Evolutionary conservation across 2,888 invertebrate genomes (phyloP), one percentile per base, ranked within the genome.

Genomic region (Thymelicus sylvestris): DNA sequence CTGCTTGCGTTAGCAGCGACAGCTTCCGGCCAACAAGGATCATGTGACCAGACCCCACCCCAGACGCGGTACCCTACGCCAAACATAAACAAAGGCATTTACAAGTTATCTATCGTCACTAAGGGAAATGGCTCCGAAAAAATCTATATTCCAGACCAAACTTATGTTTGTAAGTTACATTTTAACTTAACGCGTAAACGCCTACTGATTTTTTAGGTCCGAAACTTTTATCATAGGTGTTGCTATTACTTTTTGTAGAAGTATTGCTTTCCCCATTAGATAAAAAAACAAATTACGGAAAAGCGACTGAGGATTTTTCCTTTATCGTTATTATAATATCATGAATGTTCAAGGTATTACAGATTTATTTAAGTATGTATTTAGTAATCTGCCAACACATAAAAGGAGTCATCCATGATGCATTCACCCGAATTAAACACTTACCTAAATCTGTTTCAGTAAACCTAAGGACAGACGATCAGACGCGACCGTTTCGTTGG

Each of bases 41-140:
- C 83, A 82, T 93, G 93, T 69, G 88, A 93, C 69, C 93, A 92
- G 69, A 90, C 81, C 0, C 91, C 92, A 0, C 81, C 81, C 0
- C 81, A 84, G 10, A 85, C 88, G 0, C 80, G 78, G 0, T 79
- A 83, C 3, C 70, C 71, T 1, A 81, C 80, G 2, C 89, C 92
- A 0, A 82, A 83, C 44, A 82, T 83, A 52, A 87, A 89, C 57
- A 81, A 80, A n/a, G 84, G 83, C 7, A 68, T 83, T n/a, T 91
- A 83, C 75, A 80, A 77, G 31, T 75, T 92, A 68, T 80, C 81
- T 1, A 87, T 92, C 13, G 84, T 83, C 24, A 87, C 80, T 31
- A 76, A 81, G 74, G 77, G 76, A 10, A 74, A 77, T 39, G 78
- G 78, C 12, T 80, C 75, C 0, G 48, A 64, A 24, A 77, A 81